Evolutionary conservation across 2,797 vertebrate species (phyloP), one percentile per base, ranked within the genome.

Genomic region (Heliangelus exortis): DNA sequence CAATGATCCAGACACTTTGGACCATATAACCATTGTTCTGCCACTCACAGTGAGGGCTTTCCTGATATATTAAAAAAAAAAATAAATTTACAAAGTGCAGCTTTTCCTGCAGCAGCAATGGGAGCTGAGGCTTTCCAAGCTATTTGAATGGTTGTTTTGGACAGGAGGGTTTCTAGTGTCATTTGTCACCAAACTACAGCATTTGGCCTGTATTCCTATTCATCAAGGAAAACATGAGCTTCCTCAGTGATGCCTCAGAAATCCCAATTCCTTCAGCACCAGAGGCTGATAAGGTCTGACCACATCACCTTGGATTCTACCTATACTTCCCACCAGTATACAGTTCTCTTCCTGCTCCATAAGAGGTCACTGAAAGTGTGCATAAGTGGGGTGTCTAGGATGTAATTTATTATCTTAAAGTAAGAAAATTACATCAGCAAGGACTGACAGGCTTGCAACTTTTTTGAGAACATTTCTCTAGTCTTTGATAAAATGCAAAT

Each of bases 1-100:
- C 0, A 0, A 17, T 53, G 31, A n/a, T n/a, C 18, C 0, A 1
- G 34, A n/a, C 39, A 31, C 31, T 65, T 29, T 10, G 36, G 36
- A 57, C 34, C 33, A 12, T 16, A 28, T 14, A 41, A 50, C 31
- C 10, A 22, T 20, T 41, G 22, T 9, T 61, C 57, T 66, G 26
- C 28, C 47, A 33, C 73, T 57, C 36, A 74, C n/a, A 74, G 43
- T 12, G 15, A 82, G 67, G 12, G 16, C 19, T 66, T 23, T 47
- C 15, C 48, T 50, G 48, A 25, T 50, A 20, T 45, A 45, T 17
- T 45, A 22, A 22, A 47, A 22, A 20, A 47, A 47, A 9, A 9
- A 21, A 47, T 4, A 19, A 47, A 20, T 5, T 12, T 34, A 59
- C 6, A 58, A 82, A 89, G 34, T 21, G 66, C 21, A 71, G 15